phyloP scores from a whole-genome alignment of 2,888 invertebrate genomes.

The Mongoloraphidia duomilia region DNA sequence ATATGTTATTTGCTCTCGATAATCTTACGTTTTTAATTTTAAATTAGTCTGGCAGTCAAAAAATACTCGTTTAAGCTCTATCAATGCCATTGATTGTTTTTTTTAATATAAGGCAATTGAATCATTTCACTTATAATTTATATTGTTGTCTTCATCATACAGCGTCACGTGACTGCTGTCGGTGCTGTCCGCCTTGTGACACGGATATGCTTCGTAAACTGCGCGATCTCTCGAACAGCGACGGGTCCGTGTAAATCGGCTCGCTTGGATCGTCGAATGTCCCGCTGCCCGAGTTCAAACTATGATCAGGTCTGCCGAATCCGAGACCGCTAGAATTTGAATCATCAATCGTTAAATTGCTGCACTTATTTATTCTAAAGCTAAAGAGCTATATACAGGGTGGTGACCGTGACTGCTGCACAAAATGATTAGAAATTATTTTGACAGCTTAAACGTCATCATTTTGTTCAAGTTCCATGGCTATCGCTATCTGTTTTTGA shows the following conservation, averaged over 20 bases:
- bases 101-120: slow-evolving; percentile 2
- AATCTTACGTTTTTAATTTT: not conserved
- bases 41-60: too few species aligned
- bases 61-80: too few species aligned
- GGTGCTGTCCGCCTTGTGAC: slow-evolving; percentile 24
- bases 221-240: slow-evolving; percentile 73
- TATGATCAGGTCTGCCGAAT: slow-evolving; percentile 14
- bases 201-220: slow-evolving; percentile 51
- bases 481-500: too few species aligned
- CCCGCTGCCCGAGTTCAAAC: slow-evolving; percentile 23
- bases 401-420: too few species aligned
- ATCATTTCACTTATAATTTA: not conserved
- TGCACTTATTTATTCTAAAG: too few species aligned
- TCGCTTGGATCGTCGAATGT: slow-evolving; percentile 79
- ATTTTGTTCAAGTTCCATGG: too few species aligned
- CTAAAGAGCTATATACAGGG: too few species aligned
- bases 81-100: too few species aligned
- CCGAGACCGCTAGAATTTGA: slow-evolving; percentile 11
- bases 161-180: not conserved
- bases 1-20: too few species aligned
- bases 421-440: too few species aligned
- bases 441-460: too few species aligned
- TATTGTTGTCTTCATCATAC: not conserved
- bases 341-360: slow-evolving; percentile 25
- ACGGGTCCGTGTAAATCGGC: slow-evolving; percentile 86